These are phyloP conservation scores for Ochotona princeps DNA, from an alignment of 2,113 vertebrate species.

Conservation along the genomic window DNA sequence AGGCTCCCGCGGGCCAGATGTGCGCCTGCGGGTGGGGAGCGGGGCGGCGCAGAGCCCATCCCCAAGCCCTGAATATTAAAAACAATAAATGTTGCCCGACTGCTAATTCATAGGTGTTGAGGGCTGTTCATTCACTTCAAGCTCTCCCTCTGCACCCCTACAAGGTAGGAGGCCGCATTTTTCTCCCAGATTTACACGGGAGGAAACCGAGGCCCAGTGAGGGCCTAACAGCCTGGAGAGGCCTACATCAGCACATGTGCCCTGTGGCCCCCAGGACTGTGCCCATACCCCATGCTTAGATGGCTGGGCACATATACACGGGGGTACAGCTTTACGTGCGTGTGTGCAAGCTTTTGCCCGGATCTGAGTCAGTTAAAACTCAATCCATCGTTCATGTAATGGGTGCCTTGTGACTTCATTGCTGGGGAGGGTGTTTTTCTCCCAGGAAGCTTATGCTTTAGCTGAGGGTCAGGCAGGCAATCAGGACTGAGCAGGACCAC, in stretches of 20 bases:
- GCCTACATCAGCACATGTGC: not conserved
- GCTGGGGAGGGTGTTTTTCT: not conserved
- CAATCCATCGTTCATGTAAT: not conserved
- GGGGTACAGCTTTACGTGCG: not conserved
- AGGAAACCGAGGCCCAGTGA: constrained; percentile 32
- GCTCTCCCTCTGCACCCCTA: not conserved
- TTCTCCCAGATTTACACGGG: not conserved
- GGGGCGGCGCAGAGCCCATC: not conserved
- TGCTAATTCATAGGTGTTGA: not conserved
- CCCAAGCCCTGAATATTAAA: no score
- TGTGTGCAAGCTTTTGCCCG: not conserved
- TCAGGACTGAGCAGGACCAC: not conserved
- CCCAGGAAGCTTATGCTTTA: not conserved
- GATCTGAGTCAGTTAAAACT: not conserved
- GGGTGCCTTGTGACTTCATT: not conserved
- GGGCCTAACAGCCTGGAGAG: not conserved
- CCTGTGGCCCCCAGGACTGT: not conserved
- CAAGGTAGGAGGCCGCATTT: not conserved
- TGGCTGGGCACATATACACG: not conserved
- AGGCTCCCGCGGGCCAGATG: constrained; percentile 44
- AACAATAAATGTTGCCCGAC: not conserved
- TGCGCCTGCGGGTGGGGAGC: not conserved
- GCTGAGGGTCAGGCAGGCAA: not conserved
- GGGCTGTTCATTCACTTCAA: not conserved
- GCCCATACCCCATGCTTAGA: not conserved